Evolutionary conservation across 2,113 vertebrate species (phyloP).

Genomic region (Furnarius figulus): DNA sequence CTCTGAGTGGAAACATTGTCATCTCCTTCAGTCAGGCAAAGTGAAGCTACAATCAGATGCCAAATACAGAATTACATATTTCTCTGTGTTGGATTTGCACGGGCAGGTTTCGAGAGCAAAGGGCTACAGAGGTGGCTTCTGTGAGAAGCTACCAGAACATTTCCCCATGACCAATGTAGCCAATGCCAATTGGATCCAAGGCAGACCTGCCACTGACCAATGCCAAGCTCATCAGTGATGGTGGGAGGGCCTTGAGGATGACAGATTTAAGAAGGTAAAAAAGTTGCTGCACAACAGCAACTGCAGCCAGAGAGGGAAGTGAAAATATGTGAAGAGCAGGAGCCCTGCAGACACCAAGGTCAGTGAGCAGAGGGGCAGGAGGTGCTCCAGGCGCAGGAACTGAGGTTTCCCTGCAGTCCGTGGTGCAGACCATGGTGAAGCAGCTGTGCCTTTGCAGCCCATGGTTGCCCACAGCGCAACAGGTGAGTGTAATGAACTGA

Average conservation of each 20-base stretch:
- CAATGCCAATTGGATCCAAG: neutral
- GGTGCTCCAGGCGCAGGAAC: neutral
- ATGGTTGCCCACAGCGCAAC: neutral
- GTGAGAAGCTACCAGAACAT: neutral
- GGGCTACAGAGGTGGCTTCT: neutral
- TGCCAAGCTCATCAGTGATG: neutral
- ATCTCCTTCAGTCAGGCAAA: neutral
- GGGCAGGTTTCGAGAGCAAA: neutral
- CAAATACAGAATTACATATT: neutral
- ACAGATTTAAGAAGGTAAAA: neutral
- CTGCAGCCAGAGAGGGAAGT: neutral
- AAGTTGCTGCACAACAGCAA: neutral
- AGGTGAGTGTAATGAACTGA: neutral
- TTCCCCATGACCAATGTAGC: rapidly evolving
- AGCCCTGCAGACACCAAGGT: neutral
- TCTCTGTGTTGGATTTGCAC: neutral
- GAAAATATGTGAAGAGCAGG: neutral
- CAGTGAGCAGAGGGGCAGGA: neutral
- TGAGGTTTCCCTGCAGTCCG: neutral
- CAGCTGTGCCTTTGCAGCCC: neutral
- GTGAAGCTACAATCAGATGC: neutral
- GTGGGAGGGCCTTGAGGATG: no score
- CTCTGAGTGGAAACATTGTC: neutral
- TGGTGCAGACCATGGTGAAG: neutral
- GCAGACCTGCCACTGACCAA: neutral